Evolutionary conservation across 2,797 vertebrate genomes (phyloP).

Genomic region (Rhynchonycteris naso): DNA sequence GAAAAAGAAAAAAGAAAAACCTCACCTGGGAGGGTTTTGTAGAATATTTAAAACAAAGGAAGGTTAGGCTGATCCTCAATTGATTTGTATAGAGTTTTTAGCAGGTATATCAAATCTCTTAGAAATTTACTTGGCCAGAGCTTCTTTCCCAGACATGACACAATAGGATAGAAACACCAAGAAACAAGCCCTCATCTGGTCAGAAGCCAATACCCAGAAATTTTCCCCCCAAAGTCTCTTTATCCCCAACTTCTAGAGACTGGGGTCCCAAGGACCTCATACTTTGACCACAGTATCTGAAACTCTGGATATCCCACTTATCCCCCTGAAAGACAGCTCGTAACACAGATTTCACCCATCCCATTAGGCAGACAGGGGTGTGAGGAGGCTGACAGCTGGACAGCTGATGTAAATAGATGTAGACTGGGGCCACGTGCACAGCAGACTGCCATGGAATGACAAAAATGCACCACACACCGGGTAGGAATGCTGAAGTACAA

Average conservation of each 20-base stretch:
- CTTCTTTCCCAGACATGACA: constrained; percentile 23
- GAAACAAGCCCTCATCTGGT: constrained; percentile 15
- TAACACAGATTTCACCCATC: constrained; percentile 1
- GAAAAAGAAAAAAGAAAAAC: neutral
- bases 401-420: constrained; percentile 59
- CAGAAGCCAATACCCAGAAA: constrained; percentile 34
- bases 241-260: neutral
- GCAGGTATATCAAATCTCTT: constrained; percentile 39
- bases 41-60: constrained; percentile 9
- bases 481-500: constrained; percentile 75
- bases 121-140: constrained; percentile 46
- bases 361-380: constrained; percentile 32
- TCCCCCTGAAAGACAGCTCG: neutral
- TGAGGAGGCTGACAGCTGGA: constrained; percentile 59
- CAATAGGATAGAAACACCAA: neutral
- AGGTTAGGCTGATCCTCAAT: neutral
- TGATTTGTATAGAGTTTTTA: constrained; percentile 33
- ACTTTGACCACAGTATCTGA: neutral
- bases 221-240: constrained; percentile 29
- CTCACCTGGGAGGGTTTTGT: neutral
- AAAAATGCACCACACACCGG: constrained; percentile 79
- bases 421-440: neutral
- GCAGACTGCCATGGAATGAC: constrained; percentile 80
- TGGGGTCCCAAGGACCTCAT: neutral
- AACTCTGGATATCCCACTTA: neutral